Conservation (phyloP, 2,797 vertebrate species). For the Crenuchus spilurus region DNA sequence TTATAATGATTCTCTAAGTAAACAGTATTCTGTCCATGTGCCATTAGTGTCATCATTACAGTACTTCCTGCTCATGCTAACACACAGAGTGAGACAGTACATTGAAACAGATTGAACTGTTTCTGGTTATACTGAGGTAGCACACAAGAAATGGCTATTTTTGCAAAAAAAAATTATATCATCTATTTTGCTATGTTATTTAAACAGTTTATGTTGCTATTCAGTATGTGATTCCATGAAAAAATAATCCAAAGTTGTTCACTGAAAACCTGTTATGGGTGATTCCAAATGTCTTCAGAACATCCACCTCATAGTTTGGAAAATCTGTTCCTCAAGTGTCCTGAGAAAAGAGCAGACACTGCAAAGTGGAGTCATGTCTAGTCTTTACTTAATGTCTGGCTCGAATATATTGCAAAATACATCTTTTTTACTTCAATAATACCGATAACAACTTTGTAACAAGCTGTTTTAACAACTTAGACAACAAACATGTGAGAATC, state of each 20-base stretch:
- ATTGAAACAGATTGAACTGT: background rate
- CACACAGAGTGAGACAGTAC: background rate
- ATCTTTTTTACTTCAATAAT: too few species aligned
- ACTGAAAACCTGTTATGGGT: too few species aligned
- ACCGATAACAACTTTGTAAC: background rate
- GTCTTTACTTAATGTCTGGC: background rate
- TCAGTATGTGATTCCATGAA: too few species aligned
- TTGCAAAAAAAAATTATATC: too few species aligned
- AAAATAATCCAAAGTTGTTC: too few species aligned
- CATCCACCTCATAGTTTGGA: background rate
- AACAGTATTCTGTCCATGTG: background rate
- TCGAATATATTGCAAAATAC: too few species aligned
- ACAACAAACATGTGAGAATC: too few species aligned
- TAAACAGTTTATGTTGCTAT: background rate
- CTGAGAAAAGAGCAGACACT: background rate
- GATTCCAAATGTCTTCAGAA: too few species aligned
- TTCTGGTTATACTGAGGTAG: background rate
- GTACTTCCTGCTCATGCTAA: background rate
- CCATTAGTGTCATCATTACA: background rate
- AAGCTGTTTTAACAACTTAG: background rate
- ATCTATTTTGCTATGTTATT: too few species aligned
- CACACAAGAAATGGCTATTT: background rate
- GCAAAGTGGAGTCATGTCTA: background rate
- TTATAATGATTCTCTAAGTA: background rate
- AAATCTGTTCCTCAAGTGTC: background rate